These are phyloP conservation scores for Danio jaintianensis DNA, from an alignment of 2,797 vertebrate genomes.

Conservation along the genomic window DNA sequence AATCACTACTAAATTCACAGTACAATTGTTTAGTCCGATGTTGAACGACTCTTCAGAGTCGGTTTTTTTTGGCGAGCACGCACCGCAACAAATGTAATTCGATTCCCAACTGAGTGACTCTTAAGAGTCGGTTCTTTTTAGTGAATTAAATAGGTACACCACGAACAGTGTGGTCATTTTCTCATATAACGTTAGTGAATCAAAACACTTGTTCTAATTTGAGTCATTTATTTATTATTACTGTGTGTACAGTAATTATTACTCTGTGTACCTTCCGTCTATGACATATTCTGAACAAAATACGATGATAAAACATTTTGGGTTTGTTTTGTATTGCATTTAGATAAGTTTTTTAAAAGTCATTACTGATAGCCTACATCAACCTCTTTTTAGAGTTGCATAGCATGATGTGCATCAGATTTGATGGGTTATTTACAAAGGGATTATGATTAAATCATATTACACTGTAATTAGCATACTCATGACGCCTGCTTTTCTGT, in stretches of 20 bases:
- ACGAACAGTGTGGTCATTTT: background rate
- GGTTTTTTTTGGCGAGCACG: conserved; percentile 4
- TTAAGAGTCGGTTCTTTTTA: conserved; percentile 2
- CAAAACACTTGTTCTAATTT: background rate
- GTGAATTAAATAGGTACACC: background rate
- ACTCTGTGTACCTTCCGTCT: too few species aligned
- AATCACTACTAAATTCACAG: too few species aligned
- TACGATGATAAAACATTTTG: too few species aligned
- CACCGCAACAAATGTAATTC: background rate
- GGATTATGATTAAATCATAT: background rate
- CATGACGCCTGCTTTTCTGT: conserved; percentile 1
- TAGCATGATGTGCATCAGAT: too few species aligned
- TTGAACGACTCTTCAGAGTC: background rate
- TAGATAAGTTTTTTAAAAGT: too few species aligned
- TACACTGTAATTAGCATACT: background rate
- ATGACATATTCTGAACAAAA: too few species aligned
- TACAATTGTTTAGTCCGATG: background rate
- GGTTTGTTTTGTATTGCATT: too few species aligned
- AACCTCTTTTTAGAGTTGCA: too few species aligned
- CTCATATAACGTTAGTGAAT: background rate
- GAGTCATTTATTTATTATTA: background rate
- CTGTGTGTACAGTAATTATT: too few species aligned
- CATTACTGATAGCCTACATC: too few species aligned
- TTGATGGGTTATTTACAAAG: background rate
- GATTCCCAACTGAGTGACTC: background rate